A percentile compares a stretch with the other conserved stretches of the same genome.
Conservation (phyloP, 2,797 vertebrate genomes). For the Lates japonicus region DNA sequence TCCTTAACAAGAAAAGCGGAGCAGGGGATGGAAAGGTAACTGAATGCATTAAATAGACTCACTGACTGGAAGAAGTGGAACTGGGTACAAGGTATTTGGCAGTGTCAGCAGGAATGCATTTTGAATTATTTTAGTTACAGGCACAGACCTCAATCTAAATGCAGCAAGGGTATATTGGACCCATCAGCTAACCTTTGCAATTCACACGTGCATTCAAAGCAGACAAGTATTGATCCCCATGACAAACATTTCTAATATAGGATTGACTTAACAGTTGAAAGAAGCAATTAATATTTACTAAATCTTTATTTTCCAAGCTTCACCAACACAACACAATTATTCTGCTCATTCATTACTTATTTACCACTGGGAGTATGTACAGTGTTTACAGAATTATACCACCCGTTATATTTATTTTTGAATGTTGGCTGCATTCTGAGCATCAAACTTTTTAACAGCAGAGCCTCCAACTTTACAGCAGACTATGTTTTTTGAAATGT, state of each 20-base stretch:
- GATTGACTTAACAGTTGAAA: background rate
- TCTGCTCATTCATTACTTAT: background rate
- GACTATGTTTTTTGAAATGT: background rate
- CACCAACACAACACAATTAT: background rate
- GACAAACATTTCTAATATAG: too few species aligned
- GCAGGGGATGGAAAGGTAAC: constrained; percentile 38
- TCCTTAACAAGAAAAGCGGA: constrained; percentile 51
- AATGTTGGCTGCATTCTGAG: background rate
- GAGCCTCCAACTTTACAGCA: background rate
- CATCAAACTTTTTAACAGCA: background rate
- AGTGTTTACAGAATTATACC: background rate
- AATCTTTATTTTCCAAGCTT: background rate
- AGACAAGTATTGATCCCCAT: too few species aligned
- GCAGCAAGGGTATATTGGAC: constrained; percentile 16
- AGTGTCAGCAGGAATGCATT: constrained; percentile 40
- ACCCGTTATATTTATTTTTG: background rate
- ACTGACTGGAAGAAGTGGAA: constrained; percentile 53
- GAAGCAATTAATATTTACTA: background rate
- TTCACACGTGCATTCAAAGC: background rate
- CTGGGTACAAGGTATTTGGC: constrained; percentile 59
- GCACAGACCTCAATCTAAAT: constrained; percentile 37
- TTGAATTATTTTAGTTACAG: constrained; percentile 65
- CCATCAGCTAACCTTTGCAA: constrained; percentile 1
- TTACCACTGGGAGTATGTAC: background rate
- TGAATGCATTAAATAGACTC: constrained; percentile 50